These are phyloP conservation scores for Apeira syringaria DNA, from an alignment of 2,888 invertebrate species.

Conservation along the genomic window DNA sequence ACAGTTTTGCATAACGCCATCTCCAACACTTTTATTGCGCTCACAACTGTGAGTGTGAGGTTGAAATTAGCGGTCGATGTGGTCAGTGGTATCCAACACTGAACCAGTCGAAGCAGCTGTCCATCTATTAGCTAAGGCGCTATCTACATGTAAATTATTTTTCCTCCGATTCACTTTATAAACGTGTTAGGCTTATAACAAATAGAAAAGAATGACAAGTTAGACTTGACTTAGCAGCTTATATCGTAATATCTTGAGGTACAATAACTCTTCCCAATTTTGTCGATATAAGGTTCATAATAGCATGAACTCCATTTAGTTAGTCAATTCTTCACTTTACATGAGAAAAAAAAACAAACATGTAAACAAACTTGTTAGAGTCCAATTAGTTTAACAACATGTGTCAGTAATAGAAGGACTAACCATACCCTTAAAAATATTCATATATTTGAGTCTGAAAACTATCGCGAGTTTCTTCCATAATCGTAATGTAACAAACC, in stretches of 20 bases:
- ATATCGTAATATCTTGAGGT: too few relatives aligned
- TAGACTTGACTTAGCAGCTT: neutral
- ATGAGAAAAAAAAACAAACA: too few relatives aligned
- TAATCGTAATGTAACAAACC: too few relatives aligned
- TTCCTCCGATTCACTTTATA: slow-evolving; percentile 40
- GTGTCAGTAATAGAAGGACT: neutral
- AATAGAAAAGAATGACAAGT: neutral
- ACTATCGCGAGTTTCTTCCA: too few relatives aligned
- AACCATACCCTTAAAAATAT: too few relatives aligned
- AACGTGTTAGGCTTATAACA: slow-evolving; percentile 53
- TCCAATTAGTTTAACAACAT: slow-evolving; percentile 9
- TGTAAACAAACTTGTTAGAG: slow-evolving; percentile 11
- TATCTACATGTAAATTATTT: slow-evolving; percentile 71
- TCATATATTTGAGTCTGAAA: too few relatives aligned
- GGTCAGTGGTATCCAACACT: slow-evolving; percentile 62
- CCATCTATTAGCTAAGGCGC: slow-evolving; percentile 57
- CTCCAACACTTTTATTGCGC: too few relatives aligned
- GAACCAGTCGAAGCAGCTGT: slow-evolving; percentile 71
- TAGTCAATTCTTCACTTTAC: too few relatives aligned
- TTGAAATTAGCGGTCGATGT: slow-evolving; percentile 63
- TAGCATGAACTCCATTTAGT: too few relatives aligned
- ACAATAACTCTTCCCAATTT: too few relatives aligned
- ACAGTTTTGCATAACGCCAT: too few relatives aligned
- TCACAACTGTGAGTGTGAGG: slow-evolving; percentile 33
- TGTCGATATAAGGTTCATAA: too few relatives aligned